Percentiles rank a stretch among this genome's conserved stretches.
Conservation (phyloP, 2,888 invertebrate species). For the Philonicus albiceps region DNA sequence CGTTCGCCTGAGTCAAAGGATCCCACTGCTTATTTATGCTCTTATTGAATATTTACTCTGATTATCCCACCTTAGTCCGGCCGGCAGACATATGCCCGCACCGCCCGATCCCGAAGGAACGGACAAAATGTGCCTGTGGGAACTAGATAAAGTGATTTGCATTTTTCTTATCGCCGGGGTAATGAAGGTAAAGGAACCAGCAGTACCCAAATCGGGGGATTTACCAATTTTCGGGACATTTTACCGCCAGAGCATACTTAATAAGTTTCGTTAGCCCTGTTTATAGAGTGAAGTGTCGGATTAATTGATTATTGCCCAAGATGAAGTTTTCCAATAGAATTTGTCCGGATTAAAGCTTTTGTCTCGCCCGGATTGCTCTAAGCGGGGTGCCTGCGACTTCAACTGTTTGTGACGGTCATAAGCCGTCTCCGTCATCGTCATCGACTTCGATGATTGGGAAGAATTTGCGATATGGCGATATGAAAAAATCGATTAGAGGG, state of each 20-base stretch:
- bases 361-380: not conserved
- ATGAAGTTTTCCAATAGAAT: slow-evolving; percentile 1
- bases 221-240: not conserved
- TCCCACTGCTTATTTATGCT: slow-evolving; percentile 24
- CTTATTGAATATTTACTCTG: slow-evolving; percentile 31
- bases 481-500: not conserved
- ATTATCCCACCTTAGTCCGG: slow-evolving; percentile 31
- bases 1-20: not conserved
- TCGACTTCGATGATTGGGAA: not conserved
- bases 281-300: slow-evolving; percentile 23
- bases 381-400: not conserved
- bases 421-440: not conserved
- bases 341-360: not conserved
- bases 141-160: slow-evolving; percentile 33
- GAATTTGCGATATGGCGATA: not conserved
- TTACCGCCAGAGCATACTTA: slow-evolving; percentile 1
- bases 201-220: not conserved
- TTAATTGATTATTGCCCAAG: slow-evolving; percentile 28
- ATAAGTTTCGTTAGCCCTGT: slow-evolving; percentile 19
- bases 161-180: slow-evolving; percentile 27
- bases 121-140: not conserved
- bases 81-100: not conserved
- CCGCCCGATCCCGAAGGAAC: not conserved
- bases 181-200: slow-evolving; percentile 1
- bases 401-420: not conserved